phyloP scores from a whole-genome alignment of 2,113 vertebrate species.

The Dermatemys mawii region DNA sequence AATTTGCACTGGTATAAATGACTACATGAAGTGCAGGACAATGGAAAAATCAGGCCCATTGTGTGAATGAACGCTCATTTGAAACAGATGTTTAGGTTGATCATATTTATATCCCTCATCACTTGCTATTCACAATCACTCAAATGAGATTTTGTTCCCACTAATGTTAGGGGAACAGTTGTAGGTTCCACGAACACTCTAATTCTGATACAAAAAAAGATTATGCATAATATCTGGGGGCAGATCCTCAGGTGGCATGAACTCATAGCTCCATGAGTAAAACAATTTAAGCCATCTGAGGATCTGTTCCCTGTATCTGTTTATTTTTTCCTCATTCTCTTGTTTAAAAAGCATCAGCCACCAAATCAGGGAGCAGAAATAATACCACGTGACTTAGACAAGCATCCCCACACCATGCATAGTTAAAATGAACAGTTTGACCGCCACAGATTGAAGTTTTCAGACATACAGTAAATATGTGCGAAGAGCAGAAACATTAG shows the following conservation, averaged over 20 bases:
- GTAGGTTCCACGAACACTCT: neutral
- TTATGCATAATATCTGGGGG: neutral
- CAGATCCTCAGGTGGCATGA: neutral
- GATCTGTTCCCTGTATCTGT: neutral
- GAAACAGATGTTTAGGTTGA: neutral
- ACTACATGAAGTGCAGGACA: neutral
- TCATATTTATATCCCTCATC: neutral
- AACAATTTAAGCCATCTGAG: neutral
- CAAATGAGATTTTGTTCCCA: neutral
- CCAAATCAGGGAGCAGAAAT: neutral
- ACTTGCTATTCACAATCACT: neutral
- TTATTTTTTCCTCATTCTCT: accelerated
- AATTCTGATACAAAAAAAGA: neutral
- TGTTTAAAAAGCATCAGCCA: neutral
- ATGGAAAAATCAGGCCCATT: neutral
- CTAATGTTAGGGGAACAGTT: neutral
- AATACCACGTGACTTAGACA: neutral
- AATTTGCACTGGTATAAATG: neutral
- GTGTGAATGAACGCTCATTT: accelerated
- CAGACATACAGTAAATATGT: neutral
- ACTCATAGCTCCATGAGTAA: neutral
- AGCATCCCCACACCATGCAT: neutral
- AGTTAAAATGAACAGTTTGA: neutral
- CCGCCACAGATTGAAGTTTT: neutral
- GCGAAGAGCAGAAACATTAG: neutral